Percentiles rank a stretch among this genome's conserved stretches.
phyloP scores from a whole-genome alignment of 2,797 vertebrate species.

The Gobionotothen gibberifrons region DNA sequence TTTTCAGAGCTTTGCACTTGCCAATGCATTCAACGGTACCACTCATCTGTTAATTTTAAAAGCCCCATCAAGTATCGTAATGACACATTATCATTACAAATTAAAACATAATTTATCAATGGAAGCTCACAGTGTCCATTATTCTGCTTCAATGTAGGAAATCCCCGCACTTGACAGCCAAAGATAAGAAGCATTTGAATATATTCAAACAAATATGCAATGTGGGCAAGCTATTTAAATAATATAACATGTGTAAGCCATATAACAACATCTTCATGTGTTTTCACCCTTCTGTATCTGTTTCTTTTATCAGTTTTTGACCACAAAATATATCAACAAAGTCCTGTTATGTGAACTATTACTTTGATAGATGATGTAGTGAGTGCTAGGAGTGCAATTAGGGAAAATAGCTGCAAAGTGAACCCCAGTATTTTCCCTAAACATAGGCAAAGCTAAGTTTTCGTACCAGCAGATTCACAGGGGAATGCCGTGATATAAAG shows the following conservation, averaged over 20 bases:
- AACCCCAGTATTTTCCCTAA: slow-evolving; percentile 48
- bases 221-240: neutral
- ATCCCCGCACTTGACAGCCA: slow-evolving; percentile 6
- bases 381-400: slow-evolving; percentile 34
- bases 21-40: slow-evolving; percentile 18
- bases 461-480: slow-evolving; percentile 29
- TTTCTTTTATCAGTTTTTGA: slow-evolving; percentile 16
- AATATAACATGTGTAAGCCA: neutral
- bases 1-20: slow-evolving; percentile 12
- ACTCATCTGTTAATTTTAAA: slow-evolving; percentile 31
- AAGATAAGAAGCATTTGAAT: neutral
- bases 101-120: slow-evolving; percentile 40
- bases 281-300: slow-evolving; percentile 23
- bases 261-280: neutral
- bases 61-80: slow-evolving; percentile 17
- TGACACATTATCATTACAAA: slow-evolving; percentile 21
- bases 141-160: slow-evolving; percentile 15
- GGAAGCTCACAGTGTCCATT: slow-evolving; percentile 21
- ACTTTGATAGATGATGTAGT: slow-evolving; percentile 37
- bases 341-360: slow-evolving; percentile 23
- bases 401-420: slow-evolving; percentile 33
- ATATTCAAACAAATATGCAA: neutral
- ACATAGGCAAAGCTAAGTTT: slow-evolving; percentile 19
- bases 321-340: slow-evolving; percentile 16
- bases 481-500: slow-evolving; percentile 34